phyloP scores from a whole-genome alignment of 2,113 vertebrate species.

The Tachysurus fulvidraco region DNA sequence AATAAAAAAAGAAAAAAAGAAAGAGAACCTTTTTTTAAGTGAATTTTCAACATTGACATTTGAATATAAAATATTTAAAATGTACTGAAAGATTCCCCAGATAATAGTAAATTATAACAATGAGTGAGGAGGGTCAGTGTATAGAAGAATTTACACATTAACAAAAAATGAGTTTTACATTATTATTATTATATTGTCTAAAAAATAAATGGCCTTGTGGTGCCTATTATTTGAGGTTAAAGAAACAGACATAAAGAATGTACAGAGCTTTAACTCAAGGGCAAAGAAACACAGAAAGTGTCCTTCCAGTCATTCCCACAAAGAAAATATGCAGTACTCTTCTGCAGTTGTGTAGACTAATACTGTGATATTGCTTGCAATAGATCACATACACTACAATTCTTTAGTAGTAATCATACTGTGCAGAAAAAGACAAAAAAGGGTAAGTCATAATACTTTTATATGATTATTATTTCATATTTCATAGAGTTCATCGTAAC shows the following conservation, averaged over 20 bases:
- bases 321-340: background rate
- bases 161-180: background rate
- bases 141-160: background rate
- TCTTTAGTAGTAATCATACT: background rate
- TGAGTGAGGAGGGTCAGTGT: background rate
- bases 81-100: background rate
- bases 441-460: constrained; percentile 15
- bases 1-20: background rate
- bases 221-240: constrained; percentile 28
- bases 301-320: constrained; percentile 2
- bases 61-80: background rate
- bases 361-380: background rate
- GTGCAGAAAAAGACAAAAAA: background rate
- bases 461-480: background rate
- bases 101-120: background rate
- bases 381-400: background rate
- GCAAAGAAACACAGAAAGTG: constrained; percentile 22
- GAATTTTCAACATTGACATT: background rate
- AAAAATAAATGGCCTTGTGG: constrained; percentile 21
- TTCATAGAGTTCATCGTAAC: background rate
- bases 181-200: background rate
- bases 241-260: constrained; percentile 36
- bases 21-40: background rate
- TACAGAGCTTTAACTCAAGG: constrained; percentile 47
- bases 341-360: background rate